These are phyloP conservation scores for Nothoprocta perdicaria DNA, from an alignment of 2,113 vertebrate species.

Conservation along the genomic window DNA sequence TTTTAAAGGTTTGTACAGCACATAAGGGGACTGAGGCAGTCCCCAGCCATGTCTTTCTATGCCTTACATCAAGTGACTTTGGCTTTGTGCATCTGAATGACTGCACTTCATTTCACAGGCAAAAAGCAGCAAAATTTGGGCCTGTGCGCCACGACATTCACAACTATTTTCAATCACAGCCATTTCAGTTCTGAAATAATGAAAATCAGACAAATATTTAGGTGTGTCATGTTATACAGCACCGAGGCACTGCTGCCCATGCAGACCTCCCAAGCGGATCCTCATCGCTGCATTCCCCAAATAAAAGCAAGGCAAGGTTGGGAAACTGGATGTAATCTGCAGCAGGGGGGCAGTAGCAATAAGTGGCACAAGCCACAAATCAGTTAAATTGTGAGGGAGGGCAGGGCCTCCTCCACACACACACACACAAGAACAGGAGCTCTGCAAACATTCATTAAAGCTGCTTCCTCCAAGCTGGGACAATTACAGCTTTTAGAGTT, in stretches of 20 bases:
- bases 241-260: too few relatives aligned
- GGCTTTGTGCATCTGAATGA: neutral
- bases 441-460: neutral
- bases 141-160: neutral
- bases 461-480: neutral
- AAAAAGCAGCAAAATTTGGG: fast-evolving
- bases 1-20: neutral
- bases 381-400: neutral
- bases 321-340: neutral
- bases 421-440: neutral
- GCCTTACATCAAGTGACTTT: neutral
- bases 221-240: neutral
- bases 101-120: neutral
- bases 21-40: neutral
- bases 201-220: neutral
- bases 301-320: too few relatives aligned
- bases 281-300: too few relatives aligned
- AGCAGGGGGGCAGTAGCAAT: neutral
- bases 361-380: neutral
- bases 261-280: too few relatives aligned
- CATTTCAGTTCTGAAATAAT: neutral
- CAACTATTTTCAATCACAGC: neutral
- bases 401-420: neutral
- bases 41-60: fast-evolving
- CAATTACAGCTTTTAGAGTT: neutral